Conservation (phyloP, 2,797 vertebrate genomes). For the Lithobates sylvaticus region DNA sequence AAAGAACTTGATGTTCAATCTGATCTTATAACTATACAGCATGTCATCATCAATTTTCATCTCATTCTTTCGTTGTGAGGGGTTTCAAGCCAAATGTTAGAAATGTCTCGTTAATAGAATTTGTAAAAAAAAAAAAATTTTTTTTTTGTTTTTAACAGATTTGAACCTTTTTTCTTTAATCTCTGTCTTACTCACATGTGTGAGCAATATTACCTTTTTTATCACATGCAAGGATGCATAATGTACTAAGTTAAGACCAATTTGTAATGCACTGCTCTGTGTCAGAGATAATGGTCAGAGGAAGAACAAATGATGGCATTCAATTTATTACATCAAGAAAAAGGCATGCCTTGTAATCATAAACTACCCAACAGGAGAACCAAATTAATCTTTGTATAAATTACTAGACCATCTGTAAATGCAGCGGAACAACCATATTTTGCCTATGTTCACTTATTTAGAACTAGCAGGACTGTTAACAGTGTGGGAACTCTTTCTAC, state of each 20-base stretch:
- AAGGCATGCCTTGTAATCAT: neutral
- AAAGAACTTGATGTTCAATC: constrained; percentile 40
- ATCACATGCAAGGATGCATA: neutral
- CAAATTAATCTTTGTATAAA: neutral
- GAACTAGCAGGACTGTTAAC: neutral
- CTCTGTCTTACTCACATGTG: neutral
- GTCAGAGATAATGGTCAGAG: neutral
- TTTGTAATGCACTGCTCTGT: neutral
- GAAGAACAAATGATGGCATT: neutral
- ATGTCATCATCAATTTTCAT: constrained; percentile 35
- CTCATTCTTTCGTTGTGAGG: constrained; percentile 26
- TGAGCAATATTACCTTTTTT: constrained; percentile 1
- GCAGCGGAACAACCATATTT: neutral
- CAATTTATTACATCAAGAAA: neutral
- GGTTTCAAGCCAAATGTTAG: constrained; percentile 17
- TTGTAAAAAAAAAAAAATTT: neutral
- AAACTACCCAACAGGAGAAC: neutral
- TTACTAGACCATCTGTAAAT: neutral
- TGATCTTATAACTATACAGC: constrained; percentile 44
- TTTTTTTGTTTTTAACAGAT: neutral
- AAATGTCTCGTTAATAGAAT: neutral
- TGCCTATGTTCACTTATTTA: neutral
- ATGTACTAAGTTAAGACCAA: constrained; percentile 4
- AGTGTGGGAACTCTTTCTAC: neutral
- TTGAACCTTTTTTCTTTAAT: neutral